Evolutionary conservation across 2,113 vertebrate genomes (phyloP).

Genomic region (Alligator sinensis): DNA sequence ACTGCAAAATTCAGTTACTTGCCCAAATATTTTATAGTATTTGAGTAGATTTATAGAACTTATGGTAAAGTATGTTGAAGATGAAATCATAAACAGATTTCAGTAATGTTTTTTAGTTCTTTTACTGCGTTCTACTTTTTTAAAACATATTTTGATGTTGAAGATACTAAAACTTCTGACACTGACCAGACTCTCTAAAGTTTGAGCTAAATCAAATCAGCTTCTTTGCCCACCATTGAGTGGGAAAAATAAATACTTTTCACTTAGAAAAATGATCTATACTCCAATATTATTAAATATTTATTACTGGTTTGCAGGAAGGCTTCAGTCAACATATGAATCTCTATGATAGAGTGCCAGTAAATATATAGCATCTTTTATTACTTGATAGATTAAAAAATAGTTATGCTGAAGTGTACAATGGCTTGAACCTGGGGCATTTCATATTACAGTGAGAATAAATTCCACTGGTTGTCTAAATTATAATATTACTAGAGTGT

Average conservation of each 20-base stretch:
- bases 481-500: background rate
- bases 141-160: background rate
- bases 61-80: background rate
- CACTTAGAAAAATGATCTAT: slow-evolving; percentile 17
- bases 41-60: background rate
- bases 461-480: fast-evolving
- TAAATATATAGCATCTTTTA: background rate
- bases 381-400: background rate
- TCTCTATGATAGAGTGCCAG: background rate
- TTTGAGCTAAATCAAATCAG: background rate
- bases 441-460: background rate
- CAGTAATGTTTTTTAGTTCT: background rate
- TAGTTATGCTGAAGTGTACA: background rate
- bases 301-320: background rate
- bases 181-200: background rate
- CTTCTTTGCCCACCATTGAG: background rate
- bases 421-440: background rate
- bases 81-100: background rate
- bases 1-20: background rate
- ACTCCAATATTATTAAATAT: slow-evolving; percentile 48
- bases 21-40: background rate
- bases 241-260: background rate
- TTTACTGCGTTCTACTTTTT: background rate
- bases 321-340: background rate
- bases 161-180: background rate